Evolutionary conservation across 2,113 vertebrate genomes (phyloP).

Genomic region (Nanorana parkeri): DNA sequence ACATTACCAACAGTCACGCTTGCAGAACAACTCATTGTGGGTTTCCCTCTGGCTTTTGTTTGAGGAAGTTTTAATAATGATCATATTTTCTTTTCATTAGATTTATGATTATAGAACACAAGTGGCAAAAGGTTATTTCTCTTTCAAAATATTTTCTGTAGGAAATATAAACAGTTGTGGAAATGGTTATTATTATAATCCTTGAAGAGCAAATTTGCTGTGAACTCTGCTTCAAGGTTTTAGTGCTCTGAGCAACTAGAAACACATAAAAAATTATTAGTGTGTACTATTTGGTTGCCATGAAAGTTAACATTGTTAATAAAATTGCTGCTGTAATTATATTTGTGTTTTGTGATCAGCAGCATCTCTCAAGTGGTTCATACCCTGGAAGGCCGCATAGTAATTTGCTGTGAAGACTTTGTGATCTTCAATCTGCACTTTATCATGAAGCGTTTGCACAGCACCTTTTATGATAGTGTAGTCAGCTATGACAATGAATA

Average conservation of each 20-base stretch:
- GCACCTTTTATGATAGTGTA: too few species aligned
- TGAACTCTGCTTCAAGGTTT: neutral
- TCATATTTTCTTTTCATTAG: constrained; percentile 42
- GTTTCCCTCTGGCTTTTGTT: constrained; percentile 59
- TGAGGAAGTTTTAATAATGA: constrained; percentile 46
- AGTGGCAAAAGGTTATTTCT: constrained; percentile 35
- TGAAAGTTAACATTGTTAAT: too few species aligned
- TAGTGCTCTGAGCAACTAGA: neutral
- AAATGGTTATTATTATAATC: neutral
- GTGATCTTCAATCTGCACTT: too few species aligned
- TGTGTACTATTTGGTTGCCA: too few species aligned
- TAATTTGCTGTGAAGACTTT: too few species aligned
- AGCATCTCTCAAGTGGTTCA: too few species aligned
- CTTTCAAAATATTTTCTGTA: constrained; percentile 2
- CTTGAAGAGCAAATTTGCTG: neutral
- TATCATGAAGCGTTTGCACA: too few species aligned
- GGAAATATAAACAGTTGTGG: neutral
- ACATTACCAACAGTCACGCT: constrained; percentile 62
- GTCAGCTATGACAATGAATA: too few species aligned
- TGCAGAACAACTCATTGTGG: constrained; percentile 61
- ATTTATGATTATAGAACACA: constrained; percentile 28
- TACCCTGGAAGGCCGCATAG: too few species aligned
- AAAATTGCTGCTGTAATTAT: too few species aligned
- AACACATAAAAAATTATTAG: too few species aligned
- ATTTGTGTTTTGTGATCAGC: too few species aligned